Conservation (phyloP, 2,888 invertebrate species). For the Eristalis arbustorum region DNA sequence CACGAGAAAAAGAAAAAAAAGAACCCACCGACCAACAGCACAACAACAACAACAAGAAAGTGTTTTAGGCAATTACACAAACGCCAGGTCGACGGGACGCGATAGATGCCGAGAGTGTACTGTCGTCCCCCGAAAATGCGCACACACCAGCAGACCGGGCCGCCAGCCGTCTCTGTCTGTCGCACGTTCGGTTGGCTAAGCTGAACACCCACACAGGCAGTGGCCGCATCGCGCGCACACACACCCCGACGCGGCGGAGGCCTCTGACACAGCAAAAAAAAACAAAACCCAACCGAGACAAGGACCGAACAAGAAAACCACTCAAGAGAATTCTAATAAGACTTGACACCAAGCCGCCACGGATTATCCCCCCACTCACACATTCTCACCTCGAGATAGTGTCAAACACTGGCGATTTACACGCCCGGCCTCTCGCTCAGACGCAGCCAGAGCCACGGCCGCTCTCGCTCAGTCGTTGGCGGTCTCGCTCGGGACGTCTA, state of each 20-base stretch:
- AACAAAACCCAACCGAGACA: constrained; percentile 44
- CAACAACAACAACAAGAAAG: constrained; percentile 65
- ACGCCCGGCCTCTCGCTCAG: neutral
- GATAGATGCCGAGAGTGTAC: constrained; percentile 48
- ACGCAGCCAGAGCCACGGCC: neutral
- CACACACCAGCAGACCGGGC: too few relatives aligned
- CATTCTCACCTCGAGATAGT: constrained; percentile 72
- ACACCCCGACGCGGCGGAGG: neutral
- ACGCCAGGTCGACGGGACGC: constrained; percentile 40
- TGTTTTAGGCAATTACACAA: constrained; percentile 65
- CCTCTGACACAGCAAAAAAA: neutral
- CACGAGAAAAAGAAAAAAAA: neutral
- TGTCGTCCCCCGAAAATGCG: constrained; percentile 10
- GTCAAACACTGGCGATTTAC: constrained; percentile 71
- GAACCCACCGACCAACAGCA: constrained; percentile 8
- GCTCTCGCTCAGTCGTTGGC: neutral
- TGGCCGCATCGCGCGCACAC: constrained; percentile 51
- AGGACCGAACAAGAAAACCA: constrained; percentile 58
- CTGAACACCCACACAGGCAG: neutral
- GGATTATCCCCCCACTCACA: constrained; percentile 75
- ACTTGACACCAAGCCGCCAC: constrained; percentile 71
- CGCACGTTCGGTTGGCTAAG: too few relatives aligned
- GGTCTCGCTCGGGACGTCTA: constrained; percentile 7
- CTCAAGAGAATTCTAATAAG: constrained; percentile 71
- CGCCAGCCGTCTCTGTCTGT: neutral